Evolutionary conservation across 1,140 invertebrate species (phyloP).

Genomic region (Zaprionus vittiger): DNA sequence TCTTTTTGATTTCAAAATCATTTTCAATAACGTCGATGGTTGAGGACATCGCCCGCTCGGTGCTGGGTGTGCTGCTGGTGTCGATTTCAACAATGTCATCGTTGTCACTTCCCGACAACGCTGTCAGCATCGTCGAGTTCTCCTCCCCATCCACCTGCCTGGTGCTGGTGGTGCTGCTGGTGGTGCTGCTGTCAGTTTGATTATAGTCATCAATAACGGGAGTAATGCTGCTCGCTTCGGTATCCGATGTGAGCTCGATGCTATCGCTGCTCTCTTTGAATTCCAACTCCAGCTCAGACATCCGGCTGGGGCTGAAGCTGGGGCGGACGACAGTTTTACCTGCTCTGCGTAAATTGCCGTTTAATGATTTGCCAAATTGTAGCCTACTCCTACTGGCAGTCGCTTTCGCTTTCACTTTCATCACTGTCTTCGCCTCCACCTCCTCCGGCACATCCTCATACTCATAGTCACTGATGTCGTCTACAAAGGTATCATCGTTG

Average conservation of each 20-base stretch:
- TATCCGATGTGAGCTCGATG: constrained; percentile 33
- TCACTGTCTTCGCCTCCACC: background rate
- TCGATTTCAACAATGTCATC: constrained; percentile 82
- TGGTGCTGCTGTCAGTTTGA: constrained; percentile 74
- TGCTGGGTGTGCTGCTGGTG: constrained; percentile 47
- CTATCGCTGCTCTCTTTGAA: constrained; percentile 37
- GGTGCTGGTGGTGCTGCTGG: constrained; percentile 25
- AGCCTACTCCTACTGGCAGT: constrained; percentile 38
- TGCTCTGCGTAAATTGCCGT: constrained; percentile 75
- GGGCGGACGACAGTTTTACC: constrained; percentile 61
- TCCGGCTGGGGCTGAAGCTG: constrained; percentile 34
- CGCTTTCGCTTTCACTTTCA: constrained; percentile 12
- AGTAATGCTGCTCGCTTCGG: constrained; percentile 54
- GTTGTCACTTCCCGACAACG: constrained; percentile 57
- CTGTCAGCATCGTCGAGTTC: constrained; percentile 26
- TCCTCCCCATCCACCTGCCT: constrained; percentile 9
- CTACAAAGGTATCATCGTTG: constrained; percentile 22
- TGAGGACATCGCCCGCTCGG: constrained; percentile 12
- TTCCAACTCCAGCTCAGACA: constrained; percentile 24
- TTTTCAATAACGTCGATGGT: constrained; percentile 63
- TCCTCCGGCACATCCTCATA: constrained; percentile 49
- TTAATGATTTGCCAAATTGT: constrained; percentile 83
- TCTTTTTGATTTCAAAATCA: constrained; percentile 78
- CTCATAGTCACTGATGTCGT: constrained; percentile 58
- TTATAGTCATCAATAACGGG: constrained; percentile 81